A percentile compares a stretch with the other conserved stretches of the same genome.
Conservation (phyloP, 2,797 vertebrate species). For the Picus viridis region DNA sequence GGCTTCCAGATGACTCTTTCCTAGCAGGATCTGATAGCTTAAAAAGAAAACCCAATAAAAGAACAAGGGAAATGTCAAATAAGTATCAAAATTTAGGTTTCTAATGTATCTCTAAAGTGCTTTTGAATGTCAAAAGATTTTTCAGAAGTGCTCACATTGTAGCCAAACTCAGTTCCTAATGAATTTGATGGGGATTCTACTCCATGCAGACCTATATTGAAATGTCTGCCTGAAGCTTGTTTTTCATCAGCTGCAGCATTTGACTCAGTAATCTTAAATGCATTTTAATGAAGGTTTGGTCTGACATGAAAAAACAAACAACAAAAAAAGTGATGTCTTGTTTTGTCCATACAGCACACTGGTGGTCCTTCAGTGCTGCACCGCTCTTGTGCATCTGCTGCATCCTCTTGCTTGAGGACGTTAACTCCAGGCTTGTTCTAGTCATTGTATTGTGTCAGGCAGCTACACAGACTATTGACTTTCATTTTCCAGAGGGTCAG, state of each 20-base stretch:
- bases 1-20: not conserved
- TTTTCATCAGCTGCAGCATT: not conserved
- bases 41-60: not conserved
- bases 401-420: fast-evolving
- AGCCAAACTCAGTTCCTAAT: not conserved
- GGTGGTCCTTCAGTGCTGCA: not conserved
- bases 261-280: not conserved
- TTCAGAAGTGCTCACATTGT: not conserved
- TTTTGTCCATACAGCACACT: not conserved
- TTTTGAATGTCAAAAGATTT: not conserved
- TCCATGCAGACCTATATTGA: not conserved
- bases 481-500: not conserved
- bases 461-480: not conserved
- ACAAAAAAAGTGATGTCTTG: not conserved
- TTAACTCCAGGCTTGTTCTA: not conserved
- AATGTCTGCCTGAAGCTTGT: not conserved
- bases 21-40: not conserved
- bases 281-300: not conserved
- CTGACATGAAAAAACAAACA: not conserved
- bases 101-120: not conserved
- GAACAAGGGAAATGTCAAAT: not conserved
- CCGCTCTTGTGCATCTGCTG: not conserved
- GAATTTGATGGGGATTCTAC: not conserved
- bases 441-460: not conserved
- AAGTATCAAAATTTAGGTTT: not conserved